These are phyloP conservation scores for Monopterus albus DNA, from an alignment of 2,113 vertebrate genomes.

Conservation along the genomic window DNA sequence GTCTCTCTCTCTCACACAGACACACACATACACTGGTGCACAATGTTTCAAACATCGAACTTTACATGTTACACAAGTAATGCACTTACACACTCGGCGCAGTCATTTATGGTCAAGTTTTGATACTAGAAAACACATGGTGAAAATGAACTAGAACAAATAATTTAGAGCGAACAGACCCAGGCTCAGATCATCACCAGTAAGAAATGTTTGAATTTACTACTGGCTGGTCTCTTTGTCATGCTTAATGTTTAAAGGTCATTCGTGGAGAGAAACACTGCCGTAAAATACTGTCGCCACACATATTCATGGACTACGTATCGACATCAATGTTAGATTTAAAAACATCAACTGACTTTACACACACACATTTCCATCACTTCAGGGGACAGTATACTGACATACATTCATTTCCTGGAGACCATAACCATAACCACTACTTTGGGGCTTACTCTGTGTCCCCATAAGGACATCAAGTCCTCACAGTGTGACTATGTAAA, in stretches of 20 bases:
- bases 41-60: conserved; percentile 22
- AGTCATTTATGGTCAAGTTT: conserved; percentile 32
- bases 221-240: background rate
- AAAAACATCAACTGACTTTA: background rate
- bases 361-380: no score
- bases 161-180: background rate
- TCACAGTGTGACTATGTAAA: no score
- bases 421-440: no score
- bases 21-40: conserved; percentile 26
- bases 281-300: conserved; percentile 12
- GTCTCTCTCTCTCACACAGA: background rate
- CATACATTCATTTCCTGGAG: no score
- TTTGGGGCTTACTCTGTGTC: no score
- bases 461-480: no score
- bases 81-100: conserved; percentile 17
- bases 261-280: conserved; percentile 56
- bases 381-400: no score
- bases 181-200: conserved; percentile 12
- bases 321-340: background rate
- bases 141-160: no score
- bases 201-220: background rate
- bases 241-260: background rate
- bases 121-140: conserved; percentile 36
- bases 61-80: conserved; percentile 17
- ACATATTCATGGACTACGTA: background rate